These are phyloP conservation scores for Camarhynchus parvulus DNA, from an alignment of 2,113 vertebrate genomes.

Conservation along the genomic window DNA sequence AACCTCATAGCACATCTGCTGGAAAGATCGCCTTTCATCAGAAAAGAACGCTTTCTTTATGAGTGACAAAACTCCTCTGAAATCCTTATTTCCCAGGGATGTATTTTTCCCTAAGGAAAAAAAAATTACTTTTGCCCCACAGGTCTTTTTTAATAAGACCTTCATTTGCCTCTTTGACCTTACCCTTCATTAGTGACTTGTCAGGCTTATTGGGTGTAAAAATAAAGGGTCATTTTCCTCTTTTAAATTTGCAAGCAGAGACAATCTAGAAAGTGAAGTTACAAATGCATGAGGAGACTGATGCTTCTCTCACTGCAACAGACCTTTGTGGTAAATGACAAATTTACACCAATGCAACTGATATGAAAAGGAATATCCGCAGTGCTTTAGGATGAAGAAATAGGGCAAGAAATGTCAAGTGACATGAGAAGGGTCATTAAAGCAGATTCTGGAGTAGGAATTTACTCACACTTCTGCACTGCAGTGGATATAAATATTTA, in stretches of 20 bases:
- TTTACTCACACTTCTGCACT: neutral
- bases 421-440: neutral
- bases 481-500: neutral
- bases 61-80: constrained; percentile 28
- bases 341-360: neutral
- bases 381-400: neutral
- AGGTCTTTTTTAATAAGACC: neutral
- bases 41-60: neutral
- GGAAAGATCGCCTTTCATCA: constrained; percentile 51
- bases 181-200: neutral
- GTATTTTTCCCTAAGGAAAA: neutral
- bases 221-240: neutral
- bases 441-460: neutral
- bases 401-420: neutral
- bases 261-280: neutral
- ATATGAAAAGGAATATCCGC: neutral
- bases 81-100: constrained; percentile 6
- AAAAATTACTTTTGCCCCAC: neutral
- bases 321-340: neutral
- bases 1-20: constrained; percentile 11
- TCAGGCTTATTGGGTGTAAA: neutral
- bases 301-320: neutral
- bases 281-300: neutral
- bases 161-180: neutral
- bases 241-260: neutral